A percentile compares a stretch with the other conserved stretches of the same genome.
Conservation (phyloP, 2,113 vertebrate genomes). For the Cepphus grylle region DNA sequence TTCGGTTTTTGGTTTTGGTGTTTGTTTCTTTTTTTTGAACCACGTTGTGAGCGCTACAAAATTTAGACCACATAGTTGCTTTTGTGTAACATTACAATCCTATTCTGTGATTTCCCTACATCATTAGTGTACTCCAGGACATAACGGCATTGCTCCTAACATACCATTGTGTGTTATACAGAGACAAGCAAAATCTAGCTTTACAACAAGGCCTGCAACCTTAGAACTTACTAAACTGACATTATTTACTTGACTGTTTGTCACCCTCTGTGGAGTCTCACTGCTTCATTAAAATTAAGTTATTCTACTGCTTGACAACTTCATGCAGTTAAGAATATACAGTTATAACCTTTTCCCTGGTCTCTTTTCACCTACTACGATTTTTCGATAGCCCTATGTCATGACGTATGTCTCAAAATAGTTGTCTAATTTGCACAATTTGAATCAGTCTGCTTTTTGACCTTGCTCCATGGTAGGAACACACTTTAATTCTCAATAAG, state of each 20-base stretch:
- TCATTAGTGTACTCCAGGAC: neutral
- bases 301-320: neutral
- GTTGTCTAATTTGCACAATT: neutral
- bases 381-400: neutral
- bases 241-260: neutral
- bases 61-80: neutral
- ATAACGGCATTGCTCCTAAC: neutral
- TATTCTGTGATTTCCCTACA: neutral
- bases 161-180: neutral
- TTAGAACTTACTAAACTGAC: neutral
- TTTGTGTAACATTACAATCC: neutral
- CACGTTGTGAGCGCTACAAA: neutral
- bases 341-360: neutral
- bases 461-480: neutral
- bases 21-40: neutral
- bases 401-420: neutral
- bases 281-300: constrained; percentile 16
- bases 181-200: neutral
- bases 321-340: neutral
- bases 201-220: neutral
- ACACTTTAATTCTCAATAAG: neutral
- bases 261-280: neutral
- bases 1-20: neutral
- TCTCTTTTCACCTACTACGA: neutral
- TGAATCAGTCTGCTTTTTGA: neutral